phyloP scores from a whole-genome alignment of 2,888 invertebrate genomes.

The Acronicta leporina region DNA sequence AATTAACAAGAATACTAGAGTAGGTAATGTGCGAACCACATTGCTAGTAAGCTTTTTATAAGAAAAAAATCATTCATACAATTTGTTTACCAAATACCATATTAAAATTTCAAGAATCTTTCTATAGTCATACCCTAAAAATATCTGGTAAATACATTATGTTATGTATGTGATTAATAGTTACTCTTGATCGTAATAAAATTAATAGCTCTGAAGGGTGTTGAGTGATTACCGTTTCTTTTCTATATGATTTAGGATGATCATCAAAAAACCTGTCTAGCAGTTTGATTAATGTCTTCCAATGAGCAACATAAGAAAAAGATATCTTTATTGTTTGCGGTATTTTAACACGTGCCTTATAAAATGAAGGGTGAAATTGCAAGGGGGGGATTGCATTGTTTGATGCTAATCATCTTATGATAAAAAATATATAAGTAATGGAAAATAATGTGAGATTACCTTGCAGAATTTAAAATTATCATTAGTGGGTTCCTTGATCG shows the following conservation, averaged over 20 bases:
- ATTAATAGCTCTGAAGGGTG: conserved; percentile 13
- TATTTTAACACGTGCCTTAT: conserved; percentile 1
- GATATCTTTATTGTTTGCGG: conserved; percentile 6
- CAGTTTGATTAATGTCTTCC: conserved; percentile 7
- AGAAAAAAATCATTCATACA: too few relatives aligned
- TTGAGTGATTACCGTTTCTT: conserved; percentile 12
- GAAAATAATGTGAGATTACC: too few relatives aligned
- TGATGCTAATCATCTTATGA: not conserved
- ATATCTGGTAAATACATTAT: not conserved
- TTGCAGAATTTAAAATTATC: too few relatives aligned
- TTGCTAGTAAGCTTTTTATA: too few relatives aligned
- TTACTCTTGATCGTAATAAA: conserved; percentile 7
- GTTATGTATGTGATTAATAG: conserved; percentile 47
- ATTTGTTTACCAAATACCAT: too few relatives aligned
- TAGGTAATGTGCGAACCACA: too few relatives aligned
- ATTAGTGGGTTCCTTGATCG: too few relatives aligned
- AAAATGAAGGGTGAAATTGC: conserved; percentile 6
- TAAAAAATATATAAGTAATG: not conserved
- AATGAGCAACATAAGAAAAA: conserved; percentile 13
- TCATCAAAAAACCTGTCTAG: conserved; percentile 14
- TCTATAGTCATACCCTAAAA: too few relatives aligned
- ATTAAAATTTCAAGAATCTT: too few relatives aligned
- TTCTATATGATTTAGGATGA: conserved; percentile 24
- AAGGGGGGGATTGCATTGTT: not conserved
- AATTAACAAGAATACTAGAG: too few relatives aligned